Evolutionary conservation across 2,113 vertebrate genomes (phyloP), one percentile per base, ranked within the genome.

Genomic region (Nycticorax nycticorax): DNA sequence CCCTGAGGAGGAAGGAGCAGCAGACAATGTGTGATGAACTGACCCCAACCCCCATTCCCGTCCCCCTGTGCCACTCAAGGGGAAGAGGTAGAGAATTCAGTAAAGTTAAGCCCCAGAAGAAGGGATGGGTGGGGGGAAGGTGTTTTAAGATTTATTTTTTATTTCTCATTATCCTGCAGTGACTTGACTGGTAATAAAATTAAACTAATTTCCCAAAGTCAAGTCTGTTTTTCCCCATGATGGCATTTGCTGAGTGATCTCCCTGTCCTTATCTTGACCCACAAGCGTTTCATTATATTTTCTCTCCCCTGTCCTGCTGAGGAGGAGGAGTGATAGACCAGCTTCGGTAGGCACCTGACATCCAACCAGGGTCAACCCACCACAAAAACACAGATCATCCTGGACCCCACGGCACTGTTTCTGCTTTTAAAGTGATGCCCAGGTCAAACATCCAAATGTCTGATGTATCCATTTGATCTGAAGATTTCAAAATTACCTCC

Each of bases 1-100:
- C 19, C 32, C 8, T 33, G 12, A 12, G 32, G 55, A 56, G 55
- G 32, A 56, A 33, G 32, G 32, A 56, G 19, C 8, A 5, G 32
- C 55, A 56, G 19, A 33, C 32, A 20, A 33, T 3, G 19, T 56
- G 32, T 56, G 55, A 56, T 56, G 32, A 56, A 56, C 30, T 32
- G 55, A 56, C 55, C 11, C 1, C 55, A 56, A 16, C 30, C 30
- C 30, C 30, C 30, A 56, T 56, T 56, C 7, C 30, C 4, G 1
- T 8, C 30, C 55, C 17, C 3, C 55, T 56, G 30, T 1, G 7
- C 30, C 3, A 4, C 30, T 32, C 6, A 3, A 0, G 18, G 55
- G 55, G 30, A 32, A 18, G 7, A 2, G 32, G 55, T 33, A 56
- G 55, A 33, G 55, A 56, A 56, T 6, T 56, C 32, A 2, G 32